These are phyloP conservation scores for Zootoca vivipara DNA, from an alignment of 2,113 vertebrate genomes.

Conservation along the genomic window DNA sequence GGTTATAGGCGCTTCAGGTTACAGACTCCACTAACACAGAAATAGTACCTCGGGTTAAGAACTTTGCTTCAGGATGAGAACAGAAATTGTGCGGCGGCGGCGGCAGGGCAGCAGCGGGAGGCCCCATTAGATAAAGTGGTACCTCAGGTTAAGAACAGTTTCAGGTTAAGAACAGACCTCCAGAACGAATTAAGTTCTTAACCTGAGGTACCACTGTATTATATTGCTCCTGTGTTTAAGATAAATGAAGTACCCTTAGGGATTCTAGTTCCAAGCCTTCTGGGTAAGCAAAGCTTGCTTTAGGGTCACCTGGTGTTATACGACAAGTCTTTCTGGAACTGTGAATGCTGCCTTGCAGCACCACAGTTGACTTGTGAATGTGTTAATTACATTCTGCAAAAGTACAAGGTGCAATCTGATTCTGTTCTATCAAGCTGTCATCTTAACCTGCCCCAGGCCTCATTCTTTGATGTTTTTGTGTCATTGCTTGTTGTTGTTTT, in stretches of 20 bases:
- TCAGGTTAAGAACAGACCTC: too few relatives aligned
- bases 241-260: not conserved
- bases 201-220: too few relatives aligned
- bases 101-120: too few relatives aligned
- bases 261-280: not conserved
- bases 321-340: slow-evolving; percentile 19
- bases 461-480: not conserved
- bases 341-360: slow-evolving; percentile 11
- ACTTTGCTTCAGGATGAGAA: too few relatives aligned
- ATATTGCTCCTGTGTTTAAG: not conserved
- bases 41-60: too few relatives aligned
- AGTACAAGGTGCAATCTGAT: not conserved
- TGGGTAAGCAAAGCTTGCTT: not conserved
- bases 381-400: slow-evolving; percentile 22
- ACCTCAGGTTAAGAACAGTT: too few relatives aligned
- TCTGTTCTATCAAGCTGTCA: not conserved
- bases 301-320: slow-evolving; percentile 11
- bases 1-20: too few relatives aligned
- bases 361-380: not conserved
- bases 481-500: not conserved
- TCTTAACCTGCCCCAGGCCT: not conserved
- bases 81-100: too few relatives aligned
- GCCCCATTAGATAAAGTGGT: too few relatives aligned
- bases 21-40: too few relatives aligned
- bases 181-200: too few relatives aligned